These are phyloP conservation scores for Eudasyphora cyanicolor DNA, from an alignment of 2,888 invertebrate species.

Conservation along the genomic window DNA sequence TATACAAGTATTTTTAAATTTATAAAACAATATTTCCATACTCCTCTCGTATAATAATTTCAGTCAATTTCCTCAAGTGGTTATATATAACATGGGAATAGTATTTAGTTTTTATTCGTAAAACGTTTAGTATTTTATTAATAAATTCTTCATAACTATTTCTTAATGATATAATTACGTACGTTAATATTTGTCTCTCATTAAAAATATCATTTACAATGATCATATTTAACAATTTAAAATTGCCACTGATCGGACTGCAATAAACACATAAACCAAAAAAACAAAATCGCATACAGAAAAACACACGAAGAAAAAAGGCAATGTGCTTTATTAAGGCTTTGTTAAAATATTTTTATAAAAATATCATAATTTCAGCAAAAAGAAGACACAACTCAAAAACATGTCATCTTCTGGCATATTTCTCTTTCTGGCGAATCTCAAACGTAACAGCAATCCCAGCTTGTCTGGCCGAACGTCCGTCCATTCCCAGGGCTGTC, in stretches of 20 bases:
- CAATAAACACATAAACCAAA: too few species aligned
- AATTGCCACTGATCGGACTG: slow-evolving; percentile 60
- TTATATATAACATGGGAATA: neutral
- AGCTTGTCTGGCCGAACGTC: neutral
- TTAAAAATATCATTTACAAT: slow-evolving; percentile 58
- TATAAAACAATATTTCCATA: too few species aligned
- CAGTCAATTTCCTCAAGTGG: neutral
- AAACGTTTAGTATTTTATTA: slow-evolving; percentile 2
- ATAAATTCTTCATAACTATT: slow-evolving; percentile 34
- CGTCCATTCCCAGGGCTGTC: neutral
- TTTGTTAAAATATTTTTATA: slow-evolving; percentile 55
- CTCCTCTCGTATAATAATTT: neutral
- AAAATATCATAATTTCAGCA: slow-evolving; percentile 58
- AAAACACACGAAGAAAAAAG: neutral
- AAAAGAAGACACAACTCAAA: slow-evolving; percentile 1
- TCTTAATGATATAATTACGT: slow-evolving; percentile 63
- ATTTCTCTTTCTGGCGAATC: slow-evolving; percentile 8
- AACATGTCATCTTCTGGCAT: neutral
- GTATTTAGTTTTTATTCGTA: slow-evolving; percentile 5
- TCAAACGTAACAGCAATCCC: neutral
- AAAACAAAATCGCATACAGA: neutral
- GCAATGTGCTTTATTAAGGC: slow-evolving; percentile 57
- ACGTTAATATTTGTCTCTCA: slow-evolving; percentile 51
- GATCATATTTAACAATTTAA: slow-evolving; percentile 58
- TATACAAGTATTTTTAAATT: too few species aligned